Conservation (phyloP, 2,797 vertebrate species). For the Acanthis flammea region DNA sequence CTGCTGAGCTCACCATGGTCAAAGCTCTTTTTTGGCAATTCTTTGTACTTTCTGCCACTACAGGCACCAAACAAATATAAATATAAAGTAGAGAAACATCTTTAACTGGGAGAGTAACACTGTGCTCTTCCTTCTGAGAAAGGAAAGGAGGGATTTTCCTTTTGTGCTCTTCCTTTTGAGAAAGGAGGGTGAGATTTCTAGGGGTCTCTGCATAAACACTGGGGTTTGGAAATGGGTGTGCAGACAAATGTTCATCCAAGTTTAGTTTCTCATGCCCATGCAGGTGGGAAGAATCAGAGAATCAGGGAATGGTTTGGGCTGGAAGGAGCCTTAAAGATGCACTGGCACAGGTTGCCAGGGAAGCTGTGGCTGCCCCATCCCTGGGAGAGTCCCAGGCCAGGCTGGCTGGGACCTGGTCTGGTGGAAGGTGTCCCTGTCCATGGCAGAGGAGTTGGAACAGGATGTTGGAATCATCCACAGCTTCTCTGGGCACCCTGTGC, state of each 20-base stretch:
- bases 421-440: no score
- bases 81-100: not conserved
- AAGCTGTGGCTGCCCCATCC: not conserved
- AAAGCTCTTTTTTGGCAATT: not conserved
- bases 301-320: not conserved
- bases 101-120: not conserved
- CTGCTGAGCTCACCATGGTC: not conserved
- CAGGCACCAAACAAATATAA: not conserved
- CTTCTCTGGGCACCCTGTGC: not conserved
- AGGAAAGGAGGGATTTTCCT: no score
- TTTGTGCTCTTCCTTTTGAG: not conserved
- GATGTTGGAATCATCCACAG: not conserved
- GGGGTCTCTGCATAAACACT: not conserved
- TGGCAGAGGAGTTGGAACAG: no score
- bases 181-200: not conserved
- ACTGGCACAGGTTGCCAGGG: not conserved
- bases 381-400: not conserved
- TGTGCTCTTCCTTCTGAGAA: not conserved
- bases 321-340: not conserved
- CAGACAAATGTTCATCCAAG: not conserved
- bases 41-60: not conserved
- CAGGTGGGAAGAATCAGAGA: not conserved
- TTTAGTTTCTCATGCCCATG: not conserved
- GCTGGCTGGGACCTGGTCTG: no score
- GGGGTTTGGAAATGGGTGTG: not conserved